Conservation (phyloP, 2,888 invertebrate genomes). For the Drosophila melanosoma region DNA sequence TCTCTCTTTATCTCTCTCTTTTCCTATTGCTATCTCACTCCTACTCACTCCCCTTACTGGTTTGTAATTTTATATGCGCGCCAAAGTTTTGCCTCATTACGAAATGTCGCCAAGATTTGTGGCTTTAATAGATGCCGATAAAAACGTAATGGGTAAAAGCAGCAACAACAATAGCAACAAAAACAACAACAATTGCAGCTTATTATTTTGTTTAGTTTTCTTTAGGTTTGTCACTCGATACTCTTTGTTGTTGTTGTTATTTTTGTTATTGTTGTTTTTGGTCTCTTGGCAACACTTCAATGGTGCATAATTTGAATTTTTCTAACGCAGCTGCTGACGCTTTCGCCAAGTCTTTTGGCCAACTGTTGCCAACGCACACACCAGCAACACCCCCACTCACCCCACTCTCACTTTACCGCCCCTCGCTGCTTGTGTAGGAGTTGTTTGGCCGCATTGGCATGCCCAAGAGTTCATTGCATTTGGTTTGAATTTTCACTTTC, state of each 20-base stretch:
- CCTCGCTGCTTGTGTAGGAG: slow-evolving; percentile 47
- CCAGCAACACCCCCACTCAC: background rate
- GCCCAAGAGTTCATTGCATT: slow-evolving; percentile 74
- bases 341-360: slow-evolving; percentile 44
- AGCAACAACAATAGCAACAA: slow-evolving; percentile 35
- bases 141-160: slow-evolving; percentile 72
- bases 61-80: slow-evolving; percentile 38
- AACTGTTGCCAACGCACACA: slow-evolving; percentile 6
- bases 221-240: slow-evolving; percentile 75
- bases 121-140: slow-evolving; percentile 69
- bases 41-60: background rate
- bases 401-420: background rate
- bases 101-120: slow-evolving; percentile 79
- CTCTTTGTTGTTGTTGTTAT: slow-evolving; percentile 38
- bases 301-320: slow-evolving; percentile 76
- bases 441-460: slow-evolving; percentile 57
- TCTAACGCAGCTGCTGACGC: slow-evolving; percentile 71
- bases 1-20: background rate
- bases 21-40: background rate
- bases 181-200: slow-evolving; percentile 26
- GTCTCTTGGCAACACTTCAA: slow-evolving; percentile 66
- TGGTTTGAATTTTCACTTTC: slow-evolving; percentile 70
- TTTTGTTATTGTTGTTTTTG: slow-evolving; percentile 25
- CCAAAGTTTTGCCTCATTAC: slow-evolving; percentile 59
- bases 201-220: slow-evolving; percentile 35